Percentiles rank a stretch among this genome's conserved stretches.
Conservation (phyloP, 2,113 vertebrate genomes). For the Petaurus breviceps region DNA sequence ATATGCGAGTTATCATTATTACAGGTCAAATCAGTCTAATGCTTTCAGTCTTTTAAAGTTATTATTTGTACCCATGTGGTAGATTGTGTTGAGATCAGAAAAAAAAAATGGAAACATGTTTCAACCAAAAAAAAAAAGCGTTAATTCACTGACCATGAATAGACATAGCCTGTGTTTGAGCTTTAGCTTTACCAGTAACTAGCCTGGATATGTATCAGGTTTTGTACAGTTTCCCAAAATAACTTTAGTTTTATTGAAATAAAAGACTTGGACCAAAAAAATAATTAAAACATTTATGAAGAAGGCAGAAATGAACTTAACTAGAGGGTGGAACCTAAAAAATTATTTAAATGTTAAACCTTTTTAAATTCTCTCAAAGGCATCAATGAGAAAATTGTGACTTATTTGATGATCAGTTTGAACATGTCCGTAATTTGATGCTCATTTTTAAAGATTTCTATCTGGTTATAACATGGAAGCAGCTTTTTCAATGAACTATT, state of each 20-base stretch:
- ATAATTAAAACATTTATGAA: background rate
- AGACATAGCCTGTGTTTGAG: background rate
- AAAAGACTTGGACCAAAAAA: background rate
- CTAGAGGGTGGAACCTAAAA: background rate
- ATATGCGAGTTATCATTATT: background rate
- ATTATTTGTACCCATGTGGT: conserved; percentile 4
- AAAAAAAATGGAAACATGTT: background rate
- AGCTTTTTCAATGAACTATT: too few relatives aligned
- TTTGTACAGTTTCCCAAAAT: background rate
- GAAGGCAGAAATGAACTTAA: background rate
- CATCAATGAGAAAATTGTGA: background rate
- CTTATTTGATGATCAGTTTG: background rate
- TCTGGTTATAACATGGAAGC: background rate
- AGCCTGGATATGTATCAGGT: background rate
- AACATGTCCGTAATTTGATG: background rate
- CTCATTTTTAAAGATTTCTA: background rate
- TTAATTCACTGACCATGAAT: background rate
- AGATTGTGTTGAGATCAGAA: background rate
- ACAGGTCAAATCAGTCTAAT: background rate
- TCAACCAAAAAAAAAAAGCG: background rate
- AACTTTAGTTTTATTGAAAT: background rate
- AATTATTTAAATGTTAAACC: background rate
- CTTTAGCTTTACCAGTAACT: conserved; percentile 1
- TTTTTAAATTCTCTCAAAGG: background rate
- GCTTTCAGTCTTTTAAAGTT: background rate